These are phyloP conservation scores for Torymus auratus DNA, from an alignment of 2,888 invertebrate genomes.

Conservation along the genomic window DNA sequence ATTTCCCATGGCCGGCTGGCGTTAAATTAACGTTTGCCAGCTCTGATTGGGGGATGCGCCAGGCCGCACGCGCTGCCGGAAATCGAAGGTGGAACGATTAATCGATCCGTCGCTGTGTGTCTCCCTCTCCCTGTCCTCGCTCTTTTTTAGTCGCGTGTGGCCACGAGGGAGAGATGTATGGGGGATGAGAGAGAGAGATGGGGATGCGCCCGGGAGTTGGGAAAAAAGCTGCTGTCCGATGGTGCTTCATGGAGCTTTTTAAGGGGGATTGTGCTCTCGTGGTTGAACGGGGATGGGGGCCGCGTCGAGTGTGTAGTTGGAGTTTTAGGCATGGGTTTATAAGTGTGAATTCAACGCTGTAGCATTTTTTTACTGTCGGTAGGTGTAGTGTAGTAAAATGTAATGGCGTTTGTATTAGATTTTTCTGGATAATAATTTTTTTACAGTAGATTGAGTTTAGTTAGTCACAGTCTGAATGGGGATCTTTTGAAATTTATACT, in stretches of 20 bases:
- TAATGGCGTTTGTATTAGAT: no score
- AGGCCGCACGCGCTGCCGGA: slow-evolving; percentile 7
- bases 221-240: background rate
- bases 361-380: no score
- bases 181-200: background rate
- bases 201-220: background rate
- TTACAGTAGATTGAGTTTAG: no score
- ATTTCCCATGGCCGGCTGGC: slow-evolving; percentile 28
- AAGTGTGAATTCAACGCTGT: no score
- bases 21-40: slow-evolving; percentile 49
- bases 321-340: no score
- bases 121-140: background rate
- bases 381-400: no score
- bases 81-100: slow-evolving; percentile 51
- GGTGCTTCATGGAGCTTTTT: background rate
- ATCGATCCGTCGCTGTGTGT: slow-evolving; percentile 33
- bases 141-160: background rate
- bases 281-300: no score
- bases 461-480: no score
- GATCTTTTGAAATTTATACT: no score
- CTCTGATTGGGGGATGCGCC: slow-evolving; percentile 38
- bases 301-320: no score
- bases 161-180: no score
- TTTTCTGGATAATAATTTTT: no score
- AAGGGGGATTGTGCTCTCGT: background rate